Base-by-base conservation (phyloP, 2,113 vertebrate genomes). In the Alouatta palliata region DNA sequence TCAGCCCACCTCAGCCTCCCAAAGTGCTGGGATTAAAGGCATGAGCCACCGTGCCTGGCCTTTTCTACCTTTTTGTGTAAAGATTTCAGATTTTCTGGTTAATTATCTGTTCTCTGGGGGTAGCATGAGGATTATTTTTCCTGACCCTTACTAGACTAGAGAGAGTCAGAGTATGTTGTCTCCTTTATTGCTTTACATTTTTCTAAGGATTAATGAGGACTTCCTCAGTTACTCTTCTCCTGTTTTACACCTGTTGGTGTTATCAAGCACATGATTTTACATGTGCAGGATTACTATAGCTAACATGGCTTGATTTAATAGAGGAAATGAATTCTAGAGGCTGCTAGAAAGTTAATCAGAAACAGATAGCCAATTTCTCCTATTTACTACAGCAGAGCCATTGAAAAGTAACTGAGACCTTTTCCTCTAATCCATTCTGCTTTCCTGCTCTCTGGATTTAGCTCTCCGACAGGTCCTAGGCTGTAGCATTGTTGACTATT, bases 71-170 rank as follows among this genome's bases (percentile, higher is more conserved):
- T 82, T 88, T 82, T 32, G 30, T 54, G 2, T 87, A 82, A 85
- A 35, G 35, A 73, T 76, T 92, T 92, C 6, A 16, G 4, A 45
- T 91, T 95, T 73, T 8, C 23, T 94, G 84, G n/a, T 92, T 96
- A 64, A 79, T 68, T 81, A 81, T 40, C 8, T 61, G 16, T 87
- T 30, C 8, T 73, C 20, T 84, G 8, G 40, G 47, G 13, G 20
- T 94, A 68, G 54, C 35, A 81, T 10, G 6, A 56, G 35, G n/a
- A 91, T 87, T 43, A 79, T 89, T 52, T 35, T 52, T 93, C 70
- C 47, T 93, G 81, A 61, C 30, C 19, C 82, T 82, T 73, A 58
- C 40, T 87, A 76, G 25, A 90, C 40, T 90, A 80, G 25, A 90
- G 56, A 1, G 17, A 54, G 5, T 52, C 32, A n/a, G 21, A 66